Evolutionary conservation across 2,113 vertebrate genomes (phyloP).

Genomic region (Electrona antarctica): DNA sequence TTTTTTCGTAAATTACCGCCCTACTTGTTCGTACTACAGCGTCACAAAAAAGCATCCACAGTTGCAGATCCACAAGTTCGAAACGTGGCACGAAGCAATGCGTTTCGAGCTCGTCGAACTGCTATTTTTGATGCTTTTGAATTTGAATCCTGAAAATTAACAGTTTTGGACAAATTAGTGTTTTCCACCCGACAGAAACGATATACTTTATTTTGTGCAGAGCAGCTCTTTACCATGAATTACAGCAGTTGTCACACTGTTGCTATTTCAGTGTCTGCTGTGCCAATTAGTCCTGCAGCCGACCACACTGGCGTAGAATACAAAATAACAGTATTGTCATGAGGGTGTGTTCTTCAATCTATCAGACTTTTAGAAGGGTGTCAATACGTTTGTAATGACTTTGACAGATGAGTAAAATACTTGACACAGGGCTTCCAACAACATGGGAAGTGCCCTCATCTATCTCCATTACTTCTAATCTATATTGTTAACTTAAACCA

Average conservation of each 20-base stretch:
- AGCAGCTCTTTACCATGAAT: conserved; percentile 29
- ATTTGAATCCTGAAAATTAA: too few species aligned
- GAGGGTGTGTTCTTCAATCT: conserved; percentile 13
- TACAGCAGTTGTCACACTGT: conserved; percentile 1
- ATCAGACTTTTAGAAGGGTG: conserved; percentile 27
- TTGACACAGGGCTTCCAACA: conserved; percentile 16
- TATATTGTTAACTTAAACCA: conserved; percentile 2
- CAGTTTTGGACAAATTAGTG: too few species aligned
- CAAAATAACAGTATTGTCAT: conserved; percentile 23
- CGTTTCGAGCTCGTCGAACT: too few species aligned
- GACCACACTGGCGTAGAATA: background rate
- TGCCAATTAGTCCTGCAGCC: background rate
- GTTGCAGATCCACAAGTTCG: too few species aligned
- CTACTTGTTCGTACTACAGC: conserved; percentile 11
- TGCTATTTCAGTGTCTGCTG: background rate
- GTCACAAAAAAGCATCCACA: background rate
- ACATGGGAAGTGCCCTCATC: conserved; percentile 25
- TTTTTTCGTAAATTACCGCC: too few species aligned
- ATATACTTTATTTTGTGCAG: background rate
- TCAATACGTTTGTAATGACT: conserved; percentile 31
- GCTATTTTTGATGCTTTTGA: too few species aligned
- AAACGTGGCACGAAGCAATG: too few species aligned
- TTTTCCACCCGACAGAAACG: too few species aligned
- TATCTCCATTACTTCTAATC: conserved; percentile 34
- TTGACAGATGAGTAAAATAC: conserved; percentile 29